A percentile compares a stretch with the other conserved stretches of the same genome.
Evolutionary conservation across 2,888 invertebrate species (phyloP).

Genomic region (Bedellia somnulentella): DNA sequence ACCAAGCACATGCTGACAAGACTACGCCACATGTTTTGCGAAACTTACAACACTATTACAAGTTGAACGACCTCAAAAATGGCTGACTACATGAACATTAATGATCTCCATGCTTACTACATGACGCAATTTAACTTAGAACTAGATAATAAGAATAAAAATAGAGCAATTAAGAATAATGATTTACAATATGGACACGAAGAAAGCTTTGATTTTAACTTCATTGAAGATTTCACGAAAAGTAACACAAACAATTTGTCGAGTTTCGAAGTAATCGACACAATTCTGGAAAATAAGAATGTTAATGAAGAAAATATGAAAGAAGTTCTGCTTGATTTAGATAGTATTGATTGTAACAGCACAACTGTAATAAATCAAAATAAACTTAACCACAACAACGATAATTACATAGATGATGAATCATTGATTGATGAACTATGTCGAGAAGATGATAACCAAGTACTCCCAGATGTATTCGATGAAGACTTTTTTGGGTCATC

Average conservation of each 20-base stretch:
- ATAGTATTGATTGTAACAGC: conserved; percentile 42
- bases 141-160: conserved; percentile 39
- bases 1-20: no score
- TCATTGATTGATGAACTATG: conserved; percentile 48
- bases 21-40: conserved; percentile 33
- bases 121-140: conserved; percentile 55
- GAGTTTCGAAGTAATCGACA: conserved; percentile 39
- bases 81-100: no score
- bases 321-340: conserved; percentile 44
- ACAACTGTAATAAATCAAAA: conserved; percentile 19
- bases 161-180: conserved; percentile 23
- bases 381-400: conserved; percentile 24
- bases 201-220: conserved; percentile 42
- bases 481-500: conserved; percentile 27
- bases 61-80: no score
- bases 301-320: conserved; percentile 45
- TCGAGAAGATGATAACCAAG: conserved; percentile 41
- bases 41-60: conserved; percentile 36
- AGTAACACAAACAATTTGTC: conserved; percentile 13
- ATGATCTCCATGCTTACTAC: conserved; percentile 52
- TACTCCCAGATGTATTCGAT: conserved; percentile 33
- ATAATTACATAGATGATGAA: conserved; percentile 50
- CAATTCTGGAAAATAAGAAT: conserved; percentile 35
- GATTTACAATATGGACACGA: conserved; percentile 39
- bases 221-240: conserved; percentile 20